phyloP scores from a whole-genome alignment of 2,888 invertebrate genomes.

The Auanema freiburgensis region DNA sequence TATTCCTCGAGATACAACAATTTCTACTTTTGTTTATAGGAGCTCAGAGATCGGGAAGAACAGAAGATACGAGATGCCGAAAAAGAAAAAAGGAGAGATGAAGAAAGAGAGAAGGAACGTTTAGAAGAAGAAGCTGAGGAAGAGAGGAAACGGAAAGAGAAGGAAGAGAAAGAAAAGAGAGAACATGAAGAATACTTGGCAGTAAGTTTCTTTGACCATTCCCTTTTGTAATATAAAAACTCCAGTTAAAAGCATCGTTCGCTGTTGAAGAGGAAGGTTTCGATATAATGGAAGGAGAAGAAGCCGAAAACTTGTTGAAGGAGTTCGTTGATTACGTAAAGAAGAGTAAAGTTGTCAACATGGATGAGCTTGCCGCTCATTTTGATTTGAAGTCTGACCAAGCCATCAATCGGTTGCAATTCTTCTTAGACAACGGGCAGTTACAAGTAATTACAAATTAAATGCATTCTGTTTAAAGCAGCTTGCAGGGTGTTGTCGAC shows the following conservation, averaged over 20 bases:
- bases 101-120: slow-evolving; percentile 42
- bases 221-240: background rate
- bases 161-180: slow-evolving; percentile 56
- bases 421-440: slow-evolving; percentile 79
- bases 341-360: slow-evolving; percentile 60
- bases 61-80: slow-evolving; percentile 54
- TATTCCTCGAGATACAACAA: background rate
- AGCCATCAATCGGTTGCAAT: slow-evolving; percentile 75
- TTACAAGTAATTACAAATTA: slow-evolving; percentile 31
- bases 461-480: background rate
- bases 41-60: slow-evolving; percentile 59
- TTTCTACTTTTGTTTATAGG: slow-evolving; percentile 30
- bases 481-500: slow-evolving; percentile 90
- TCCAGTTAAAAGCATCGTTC: slow-evolving; percentile 60
- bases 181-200: slow-evolving; percentile 63
- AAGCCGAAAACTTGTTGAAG: slow-evolving; percentile 54
- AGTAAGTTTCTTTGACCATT: slow-evolving; percentile 23
- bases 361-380: slow-evolving; percentile 62
- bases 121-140: slow-evolving; percentile 48
- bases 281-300: slow-evolving; percentile 57
- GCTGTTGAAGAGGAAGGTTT: slow-evolving; percentile 61
- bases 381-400: slow-evolving; percentile 64
- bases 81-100: slow-evolving; percentile 49
- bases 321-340: slow-evolving; percentile 59
- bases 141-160: slow-evolving; percentile 45